Evolutionary conservation across 1,140 invertebrate species (phyloP), one percentile per base, ranked within the genome.

Genomic region (Tribolium castaneum): DNA sequence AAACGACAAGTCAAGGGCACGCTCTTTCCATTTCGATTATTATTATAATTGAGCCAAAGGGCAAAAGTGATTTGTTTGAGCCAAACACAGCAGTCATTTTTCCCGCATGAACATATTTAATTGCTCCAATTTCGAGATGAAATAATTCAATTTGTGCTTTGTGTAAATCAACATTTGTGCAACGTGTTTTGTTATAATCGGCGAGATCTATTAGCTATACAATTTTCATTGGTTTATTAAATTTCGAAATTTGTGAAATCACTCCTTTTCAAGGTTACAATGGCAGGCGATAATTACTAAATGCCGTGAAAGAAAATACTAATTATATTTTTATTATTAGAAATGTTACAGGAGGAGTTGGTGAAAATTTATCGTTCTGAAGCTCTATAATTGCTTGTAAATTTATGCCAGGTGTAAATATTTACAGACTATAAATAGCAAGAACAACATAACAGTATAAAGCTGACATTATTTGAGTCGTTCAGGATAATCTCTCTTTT

Each of bases 381-480:
- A 19, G 22, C 22, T 59, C 22, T 59, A 59, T 59, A 59, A 59
- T 59, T 59, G 54, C 54, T 59, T 59, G 54, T 25, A 59, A 59
- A 59, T 59, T 59, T 59, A 59, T 59, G 54, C 22, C 54, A 59
- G 54, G 54, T 59, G 54, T 59, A 59, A 59, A 59, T 59, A 25
- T 59, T 59, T 59, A 22, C 54, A 22, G 54, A 25, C 54, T 25
- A 59, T 59, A 59, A 59, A 59, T 59, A 59, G 54, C n/a, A 59
- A 22, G 54, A 59, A 59, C 54, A 25, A 59, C 14, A 19, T 30
- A 19, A 25, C 54, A 59, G 3, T 59, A 25, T 19, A 59, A 22
- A 30, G 25, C 54, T 59, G 54, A 59, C 54, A 59, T 59, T 59
- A 59, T 59, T 10, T 39, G 39, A 45, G 39, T 45, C 39, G n/a